These are phyloP conservation scores for Cyprinodon brontotheroides DNA, from an alignment of 2,113 vertebrate genomes.

Conservation along the genomic window DNA sequence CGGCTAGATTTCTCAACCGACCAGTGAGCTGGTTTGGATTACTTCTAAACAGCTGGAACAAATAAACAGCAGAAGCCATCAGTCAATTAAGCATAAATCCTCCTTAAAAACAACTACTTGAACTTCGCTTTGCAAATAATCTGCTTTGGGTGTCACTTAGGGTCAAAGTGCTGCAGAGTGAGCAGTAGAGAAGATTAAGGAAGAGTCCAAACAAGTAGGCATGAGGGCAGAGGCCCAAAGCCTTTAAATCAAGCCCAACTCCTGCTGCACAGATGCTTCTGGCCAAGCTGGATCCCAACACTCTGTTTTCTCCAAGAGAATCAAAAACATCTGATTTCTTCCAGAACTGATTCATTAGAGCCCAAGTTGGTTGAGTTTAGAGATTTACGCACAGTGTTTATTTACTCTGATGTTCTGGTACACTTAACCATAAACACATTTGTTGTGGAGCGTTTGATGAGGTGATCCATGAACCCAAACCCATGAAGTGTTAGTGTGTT, in stretches of 20 bases:
- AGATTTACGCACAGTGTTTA: conserved; percentile 21
- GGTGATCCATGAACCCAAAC: conserved; percentile 26
- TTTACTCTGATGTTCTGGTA: conserved; percentile 26
- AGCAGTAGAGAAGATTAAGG: conserved; percentile 65
- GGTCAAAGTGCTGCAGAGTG: conserved; percentile 50
- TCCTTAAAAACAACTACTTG: conserved; percentile 69
- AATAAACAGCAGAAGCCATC: conserved; percentile 61
- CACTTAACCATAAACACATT: conserved; percentile 7
- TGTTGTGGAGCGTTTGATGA: conserved; percentile 14
- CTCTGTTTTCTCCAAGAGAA: conserved; percentile 54
- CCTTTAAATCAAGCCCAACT: conserved; percentile 26
- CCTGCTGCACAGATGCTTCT: conserved; percentile 57
- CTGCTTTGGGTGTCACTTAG: conserved; percentile 45
- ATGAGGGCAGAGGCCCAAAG: neutral
- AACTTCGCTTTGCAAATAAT: conserved; percentile 69
- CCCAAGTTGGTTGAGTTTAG: conserved; percentile 29
- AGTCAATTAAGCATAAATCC: conserved; percentile 73
- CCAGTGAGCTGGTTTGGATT: conserved; percentile 42
- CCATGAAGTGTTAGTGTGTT: conserved; percentile 12
- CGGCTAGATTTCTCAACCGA: conserved; percentile 37
- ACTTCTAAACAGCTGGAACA: conserved; percentile 45
- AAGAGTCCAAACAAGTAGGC: conserved; percentile 47
- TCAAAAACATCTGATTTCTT: conserved; percentile 47
- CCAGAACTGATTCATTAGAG: conserved; percentile 31
- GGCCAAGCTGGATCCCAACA: conserved; percentile 43